Evolutionary conservation across 1,140 invertebrate species (phyloP), one percentile per base, ranked within the genome.

Genomic region (Micrasema longulum): DNA sequence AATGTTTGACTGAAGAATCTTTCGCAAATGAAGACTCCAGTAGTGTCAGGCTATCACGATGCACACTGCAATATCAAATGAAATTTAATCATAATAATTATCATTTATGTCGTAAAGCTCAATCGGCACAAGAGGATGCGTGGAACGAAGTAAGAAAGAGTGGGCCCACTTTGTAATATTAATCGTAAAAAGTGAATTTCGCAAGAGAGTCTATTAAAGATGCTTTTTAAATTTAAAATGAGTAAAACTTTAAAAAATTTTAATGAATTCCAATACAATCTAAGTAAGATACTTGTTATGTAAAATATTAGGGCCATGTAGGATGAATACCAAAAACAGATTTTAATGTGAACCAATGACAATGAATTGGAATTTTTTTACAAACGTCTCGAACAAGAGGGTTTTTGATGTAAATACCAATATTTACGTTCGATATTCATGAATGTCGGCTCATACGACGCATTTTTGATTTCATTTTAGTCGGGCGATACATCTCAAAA

Each of bases 21-120:
- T 22, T 52, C 16, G 9, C 20, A 5, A 14, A 5, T 7, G 48
- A 43, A 11, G 14, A 20, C 36, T 66, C 50, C 16, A 52, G 16
- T 1, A 66, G 16, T 1, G 14, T 66, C 16, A 66, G 23, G 22
- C 63, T 66, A n/a, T 66, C 63, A 52, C 45, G 45, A 36, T 66
- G 63, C 9, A 64, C 11, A 50, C 62, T 64, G 41, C n/a, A 64
- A 64, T n/a, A 16, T 14, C 10, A 52, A 35, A 52, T 18, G 12
- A 0, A 52, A 14, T 18, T 9, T 14, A 14, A n/a, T 45, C 43
- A 1, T 45, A 16, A 14, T 45, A 14, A 6, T 45, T 7, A 14
- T 45, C 18, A 1, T 14, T 14, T 14, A 1, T 43, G 14, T 2
- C 11, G 14, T 1, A 43, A 2, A 2, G 5, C n/a, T 0, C n/a